These are phyloP conservation scores for Meles meles DNA, from an alignment of 2,113 vertebrate genomes.

Conservation along the genomic window DNA sequence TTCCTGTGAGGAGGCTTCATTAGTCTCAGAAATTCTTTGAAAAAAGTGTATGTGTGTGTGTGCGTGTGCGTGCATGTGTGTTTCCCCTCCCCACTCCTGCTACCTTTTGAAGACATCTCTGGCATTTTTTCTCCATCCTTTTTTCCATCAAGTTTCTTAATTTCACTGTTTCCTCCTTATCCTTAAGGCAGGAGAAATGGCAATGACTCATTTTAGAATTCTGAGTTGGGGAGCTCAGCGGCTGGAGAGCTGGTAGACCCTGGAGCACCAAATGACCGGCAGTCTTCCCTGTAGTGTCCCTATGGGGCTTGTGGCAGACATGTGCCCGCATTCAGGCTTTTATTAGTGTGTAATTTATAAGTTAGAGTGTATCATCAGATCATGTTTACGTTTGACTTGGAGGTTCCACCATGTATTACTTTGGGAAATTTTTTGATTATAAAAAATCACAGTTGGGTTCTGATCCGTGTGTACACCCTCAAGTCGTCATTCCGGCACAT, in stretches of 20 bases:
- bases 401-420: neutral
- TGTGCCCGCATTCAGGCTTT: neutral
- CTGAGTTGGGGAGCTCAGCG: neutral
- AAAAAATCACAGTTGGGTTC: neutral
- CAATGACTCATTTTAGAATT: neutral
- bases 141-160: constrained; percentile 48
- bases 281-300: neutral
- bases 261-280: neutral
- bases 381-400: neutral
- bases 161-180: constrained; percentile 51
- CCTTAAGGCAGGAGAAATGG: neutral
- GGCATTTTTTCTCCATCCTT: constrained; percentile 42
- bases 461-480: neutral
- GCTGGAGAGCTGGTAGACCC: neutral
- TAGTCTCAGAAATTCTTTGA: neutral
- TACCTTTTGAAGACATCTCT: constrained; percentile 56
- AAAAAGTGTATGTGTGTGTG: neutral
- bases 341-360: neutral
- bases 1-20: constrained; percentile 3
- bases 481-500: neutral
- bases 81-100: neutral
- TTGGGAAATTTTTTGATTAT: neutral
- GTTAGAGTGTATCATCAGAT: neutral
- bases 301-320: neutral
- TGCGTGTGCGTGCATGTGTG: neutral